Base-by-base conservation (phyloP, 2,797 vertebrate genomes). In the Gila robusta region DNA sequence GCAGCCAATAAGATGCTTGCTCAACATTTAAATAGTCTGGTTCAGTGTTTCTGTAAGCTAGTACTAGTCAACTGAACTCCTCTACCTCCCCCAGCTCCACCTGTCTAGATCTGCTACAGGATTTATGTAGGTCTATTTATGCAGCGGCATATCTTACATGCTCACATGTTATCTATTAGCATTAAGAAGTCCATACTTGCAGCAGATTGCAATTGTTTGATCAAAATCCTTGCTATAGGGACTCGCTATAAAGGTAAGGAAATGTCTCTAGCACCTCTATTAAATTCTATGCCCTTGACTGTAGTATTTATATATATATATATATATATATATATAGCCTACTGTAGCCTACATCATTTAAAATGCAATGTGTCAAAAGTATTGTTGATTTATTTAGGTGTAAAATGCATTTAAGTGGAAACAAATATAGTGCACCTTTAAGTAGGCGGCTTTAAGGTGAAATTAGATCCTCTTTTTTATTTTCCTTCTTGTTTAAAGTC, bases 401-500 rank as follows among this genome's bases (percentile, higher is more conserved):
- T 5, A 11, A 39, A 39, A 39, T 23, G 35, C 72, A 17, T 49
- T 52, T 49, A 72, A 26, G n/a, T 28, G 23, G 39, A 6, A 4
- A 73, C 10, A 44, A 26, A 73, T 47, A 16, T 5, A 44, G n/a
- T 47, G 39, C 12, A 44, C 17, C 10, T 77, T 59, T 59, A 78
- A 59, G 32, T 35, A 10, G 6, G 10, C 23, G 32, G 1, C 35
- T 37, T 39, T 6, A 19, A 41, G 5, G 7, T 47, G 26, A 62
- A 47, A 73, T 47, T 35, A 62, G 12, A n/a, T 23, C 17, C n/a
- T 82, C 21, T 12, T 72, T 82, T 37, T 41, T 71, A 54, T 81
- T 54, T n/a, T 56, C 6, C 2, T 59, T 82, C 28, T 76, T 52
- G 19, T 52, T 56, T 84, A 54, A 26, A 23, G 73, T 17, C 17